phyloP scores from a whole-genome alignment of 2,113 vertebrate species.

The Atherinomorus stipes region DNA sequence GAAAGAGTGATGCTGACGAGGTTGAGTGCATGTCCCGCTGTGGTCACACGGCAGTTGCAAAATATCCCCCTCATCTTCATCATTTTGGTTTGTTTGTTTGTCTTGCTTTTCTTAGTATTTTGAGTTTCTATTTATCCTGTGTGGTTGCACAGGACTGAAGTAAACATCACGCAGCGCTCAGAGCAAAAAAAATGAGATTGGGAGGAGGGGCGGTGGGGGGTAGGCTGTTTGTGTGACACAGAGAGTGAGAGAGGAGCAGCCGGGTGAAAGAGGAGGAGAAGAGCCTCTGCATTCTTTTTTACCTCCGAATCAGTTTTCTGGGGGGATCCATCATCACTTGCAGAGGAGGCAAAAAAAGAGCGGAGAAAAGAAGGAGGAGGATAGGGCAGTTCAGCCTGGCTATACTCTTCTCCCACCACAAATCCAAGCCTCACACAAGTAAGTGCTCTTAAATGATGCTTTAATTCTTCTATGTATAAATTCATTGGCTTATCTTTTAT shows the following conservation, averaged over 20 bases:
- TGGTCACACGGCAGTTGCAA: constrained; percentile 35
- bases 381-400: constrained; percentile 7
- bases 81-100: constrained; percentile 12
- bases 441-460: constrained; percentile 49
- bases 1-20: constrained; percentile 43
- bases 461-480: constrained; percentile 7
- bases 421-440: constrained; percentile 63
- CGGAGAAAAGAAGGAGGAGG: constrained; percentile 39
- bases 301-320: constrained; percentile 79
- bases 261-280: constrained; percentile 42
- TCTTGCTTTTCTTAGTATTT: neutral
- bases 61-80: neutral
- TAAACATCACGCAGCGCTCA: constrained; percentile 65
- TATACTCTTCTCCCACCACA: constrained; percentile 35
- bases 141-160: constrained; percentile 55
- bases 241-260: constrained; percentile 55
- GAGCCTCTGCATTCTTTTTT: constrained; percentile 68
- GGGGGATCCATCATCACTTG: constrained; percentile 67
- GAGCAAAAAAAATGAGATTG: constrained; percentile 57
- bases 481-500: neutral
- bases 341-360: constrained; percentile 56
- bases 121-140: constrained; percentile 44
- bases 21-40: constrained; percentile 37
- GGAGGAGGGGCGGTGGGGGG: constrained; percentile 4
- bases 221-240: constrained; percentile 64